Base-by-base conservation (phyloP, 2,888 invertebrate genomes). In the Subacronicta megacephala region DNA sequence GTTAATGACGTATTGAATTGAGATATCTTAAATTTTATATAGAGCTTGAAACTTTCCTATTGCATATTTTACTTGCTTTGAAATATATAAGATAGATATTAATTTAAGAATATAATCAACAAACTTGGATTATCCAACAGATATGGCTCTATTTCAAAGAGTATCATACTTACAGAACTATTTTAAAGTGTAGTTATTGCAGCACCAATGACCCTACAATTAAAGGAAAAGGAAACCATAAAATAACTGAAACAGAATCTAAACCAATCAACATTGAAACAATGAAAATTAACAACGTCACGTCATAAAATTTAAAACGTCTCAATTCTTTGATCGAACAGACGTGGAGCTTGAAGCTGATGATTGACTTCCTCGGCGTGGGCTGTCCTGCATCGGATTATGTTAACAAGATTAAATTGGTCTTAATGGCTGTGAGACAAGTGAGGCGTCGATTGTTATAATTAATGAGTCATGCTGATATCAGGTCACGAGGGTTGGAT, bases 361-460 rank as follows among this genome's bases (percentile, higher is more conserved):
- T 90, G 87, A 91, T 91, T 82, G 87, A 88, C 92, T 91, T 92
- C 93, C 92, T 90, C 77, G 63, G 87, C 89, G 92, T 92, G 89
- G 92, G 92, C 72, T 54, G 82, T 33, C 57, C 65, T 59, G 62
- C 81, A 81, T 77, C 77, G 83, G 83, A 83, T 83, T 83, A 82
- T 81, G 90, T 91, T 92, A 93, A 93, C 92, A 87, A 90, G 92
- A 93, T 93, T 92, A 93, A 89, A 93, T 92, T 93, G 93, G 77
- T 82, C 88, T 88, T 92, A 93, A 93, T 93, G 90, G 88, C 84
- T 88, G 90, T 90, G 93, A 89, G 92, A 91, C 90, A 77, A 74
- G 78, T 72, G 78, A 90, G 90, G 93, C 92, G 93, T 92, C 93
- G 92, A 90, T 89, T 85, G 82, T 68, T 66, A 72, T 92, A 93